phyloP scores from a whole-genome alignment of 2,888 invertebrate genomes.

The Timema cristinae region DNA sequence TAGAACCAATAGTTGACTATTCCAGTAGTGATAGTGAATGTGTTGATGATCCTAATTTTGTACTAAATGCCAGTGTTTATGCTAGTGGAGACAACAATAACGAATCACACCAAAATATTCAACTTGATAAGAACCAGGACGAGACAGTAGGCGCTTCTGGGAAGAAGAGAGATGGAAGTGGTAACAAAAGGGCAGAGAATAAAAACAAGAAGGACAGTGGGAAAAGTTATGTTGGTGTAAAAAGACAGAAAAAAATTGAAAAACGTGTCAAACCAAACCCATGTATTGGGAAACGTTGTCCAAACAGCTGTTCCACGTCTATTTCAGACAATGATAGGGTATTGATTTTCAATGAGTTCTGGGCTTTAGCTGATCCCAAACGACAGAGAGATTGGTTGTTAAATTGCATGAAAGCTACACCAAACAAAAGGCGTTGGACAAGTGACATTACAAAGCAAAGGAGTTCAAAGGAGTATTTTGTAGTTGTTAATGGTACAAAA shows the following conservation, averaged over 20 bases:
- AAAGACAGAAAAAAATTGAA: background rate
- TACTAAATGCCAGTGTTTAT: background rate
- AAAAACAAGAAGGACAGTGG: background rate
- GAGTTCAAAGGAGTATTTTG: slow-evolving; percentile 4
- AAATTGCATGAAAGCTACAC: background rate
- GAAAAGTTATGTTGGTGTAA: slow-evolving; percentile 1
- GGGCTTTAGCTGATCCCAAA: background rate
- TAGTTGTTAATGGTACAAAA: background rate
- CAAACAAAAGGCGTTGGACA: slow-evolving; percentile 5
- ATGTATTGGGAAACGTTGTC: background rate
- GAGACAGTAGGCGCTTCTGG: background rate
- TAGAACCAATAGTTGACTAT: background rate
- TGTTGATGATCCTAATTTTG: slow-evolving; percentile 7
- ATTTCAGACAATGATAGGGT: background rate
- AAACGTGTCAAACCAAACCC: no score
- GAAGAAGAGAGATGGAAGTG: background rate
- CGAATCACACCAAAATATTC: background rate
- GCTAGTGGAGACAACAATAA: background rate
- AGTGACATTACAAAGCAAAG: slow-evolving; percentile 7
- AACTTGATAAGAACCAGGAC: background rate
- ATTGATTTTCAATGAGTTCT: slow-evolving; percentile 6
- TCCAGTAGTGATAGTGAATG: slow-evolving; percentile 7
- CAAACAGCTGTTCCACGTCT: background rate
- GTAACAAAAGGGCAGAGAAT: background rate
- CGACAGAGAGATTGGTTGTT: slow-evolving; percentile 3